Conservation (phyloP, 2,113 vertebrate species). For the Rhipidura dahli region DNA sequence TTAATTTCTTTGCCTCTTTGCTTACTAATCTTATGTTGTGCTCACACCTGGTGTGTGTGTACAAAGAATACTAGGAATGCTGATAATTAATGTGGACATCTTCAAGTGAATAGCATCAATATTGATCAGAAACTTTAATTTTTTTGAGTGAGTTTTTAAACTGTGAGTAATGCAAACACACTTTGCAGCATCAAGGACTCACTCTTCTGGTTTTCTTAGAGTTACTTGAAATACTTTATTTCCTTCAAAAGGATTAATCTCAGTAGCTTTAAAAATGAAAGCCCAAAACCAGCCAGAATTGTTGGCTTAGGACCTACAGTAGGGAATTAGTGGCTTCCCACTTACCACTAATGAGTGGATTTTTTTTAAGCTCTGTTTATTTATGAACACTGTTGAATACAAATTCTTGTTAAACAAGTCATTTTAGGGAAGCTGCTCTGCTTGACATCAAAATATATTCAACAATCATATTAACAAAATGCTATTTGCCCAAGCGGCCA, state of each 20-base stretch:
- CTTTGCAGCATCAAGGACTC: neutral
- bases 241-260: slow-evolving; percentile 47
- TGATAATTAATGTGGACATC: neutral
- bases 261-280: slow-evolving; percentile 61
- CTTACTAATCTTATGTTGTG: neutral
- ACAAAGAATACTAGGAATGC: neutral
- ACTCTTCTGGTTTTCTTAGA: neutral
- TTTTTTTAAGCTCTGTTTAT: slow-evolving; percentile 52
- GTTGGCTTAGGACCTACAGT: slow-evolving; percentile 39
- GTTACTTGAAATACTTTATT: slow-evolving; percentile 53
- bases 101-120: neutral
- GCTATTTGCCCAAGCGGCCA: neutral
- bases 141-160: neutral
- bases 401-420: slow-evolving; percentile 36
- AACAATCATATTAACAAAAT: neutral
- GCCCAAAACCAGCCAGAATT: slow-evolving; percentile 47
- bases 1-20: neutral
- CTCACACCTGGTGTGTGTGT: neutral
- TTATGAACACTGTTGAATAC: slow-evolving; percentile 32
- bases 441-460: slow-evolving; percentile 1
- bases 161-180: neutral
- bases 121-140: neutral
- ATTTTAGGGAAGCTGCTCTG: slow-evolving; percentile 27
- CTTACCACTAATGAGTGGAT: slow-evolving; percentile 51
- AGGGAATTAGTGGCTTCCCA: slow-evolving; percentile 62